These are phyloP conservation scores for Eubucco bourcierii DNA, from an alignment of 2,113 vertebrate species.

Conservation along the genomic window DNA sequence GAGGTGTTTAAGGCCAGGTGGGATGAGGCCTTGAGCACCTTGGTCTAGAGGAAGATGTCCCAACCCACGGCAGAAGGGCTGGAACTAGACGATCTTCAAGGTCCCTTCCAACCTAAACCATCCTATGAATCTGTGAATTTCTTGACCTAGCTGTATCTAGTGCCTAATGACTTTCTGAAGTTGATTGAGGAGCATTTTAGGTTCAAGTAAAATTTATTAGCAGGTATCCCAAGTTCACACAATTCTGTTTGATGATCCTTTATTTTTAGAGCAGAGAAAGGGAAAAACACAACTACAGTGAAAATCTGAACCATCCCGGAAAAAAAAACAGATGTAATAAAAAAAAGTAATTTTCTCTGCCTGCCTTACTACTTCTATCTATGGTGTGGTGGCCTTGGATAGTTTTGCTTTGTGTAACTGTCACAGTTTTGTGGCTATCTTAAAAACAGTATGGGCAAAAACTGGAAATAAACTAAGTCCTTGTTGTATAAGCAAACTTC, in stretches of 20 bases:
- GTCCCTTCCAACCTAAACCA: too few relatives aligned
- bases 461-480: background rate
- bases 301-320: background rate
- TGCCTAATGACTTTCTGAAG: background rate
- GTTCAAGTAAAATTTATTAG: background rate
- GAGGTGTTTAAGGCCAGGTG: too few relatives aligned
- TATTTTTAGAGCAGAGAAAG: background rate
- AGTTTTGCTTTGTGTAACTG: background rate
- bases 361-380: background rate
- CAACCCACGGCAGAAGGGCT: too few relatives aligned
- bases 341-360: slow-evolving; percentile 4
- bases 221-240: background rate
- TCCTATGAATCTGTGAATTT: background rate
- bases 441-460: background rate
- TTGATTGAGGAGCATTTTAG: background rate
- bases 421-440: background rate
- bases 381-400: background rate
- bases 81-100: too few relatives aligned
- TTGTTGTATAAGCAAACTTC: background rate
- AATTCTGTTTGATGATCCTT: background rate
- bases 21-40: too few relatives aligned
- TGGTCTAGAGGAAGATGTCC: too few relatives aligned
- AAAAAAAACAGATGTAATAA: background rate
- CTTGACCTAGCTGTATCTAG: background rate
- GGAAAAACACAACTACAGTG: background rate